Base-by-base conservation (phyloP, 2,888 invertebrate species). In the Esperia sulphurella region DNA sequence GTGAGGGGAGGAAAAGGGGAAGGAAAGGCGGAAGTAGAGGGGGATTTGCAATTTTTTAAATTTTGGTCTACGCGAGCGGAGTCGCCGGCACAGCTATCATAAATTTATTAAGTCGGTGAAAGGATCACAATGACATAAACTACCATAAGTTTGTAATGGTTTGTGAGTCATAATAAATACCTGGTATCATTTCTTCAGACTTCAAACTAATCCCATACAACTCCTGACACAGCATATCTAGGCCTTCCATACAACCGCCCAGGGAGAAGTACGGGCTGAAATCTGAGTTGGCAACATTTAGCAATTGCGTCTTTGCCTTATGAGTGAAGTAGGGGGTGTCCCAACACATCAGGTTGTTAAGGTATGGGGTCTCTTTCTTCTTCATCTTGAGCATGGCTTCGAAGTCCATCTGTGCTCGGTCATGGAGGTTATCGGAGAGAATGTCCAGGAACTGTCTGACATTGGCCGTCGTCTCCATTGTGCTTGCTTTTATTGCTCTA, bases 221-320 rank as follows among this genome's bases (percentile, higher is more conserved):
- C 14, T 93, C 91, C 53, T 94, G 92, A 58, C 97, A 95, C n/a
- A 99, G 82, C 72, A 94, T 92, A 74, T 96, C 96, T n/a, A 99
- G 87, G 0, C 99, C 99, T 68, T 98, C 98, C 97, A 99, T 98
- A 67, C 98, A 98, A 7, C 95, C 93, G 0, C 98, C 98, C 0
- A 99, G 90, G 9, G 96, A 98, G 81, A 97, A 97, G 79, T 95
- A 98, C 2, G 95, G 96, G 39, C 94, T 91, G 65, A 94, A 95
- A 63, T 96, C 95, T 4, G 92, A 91, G 46, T 92, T 91, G 9
- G 93, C 93, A 0, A 93, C 93, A 51, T 94, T 92, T 0, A 96
- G 84, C 67, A 94, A 91, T 51, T 93, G 91, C 0, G 91, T 92
- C 74, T 95, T 95, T 0, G 95, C 93, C 70, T 93, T 93, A 2